These are phyloP conservation scores for Gymnobelideus leadbeateri DNA, from an alignment of 2,113 vertebrate genomes.

Conservation along the genomic window DNA sequence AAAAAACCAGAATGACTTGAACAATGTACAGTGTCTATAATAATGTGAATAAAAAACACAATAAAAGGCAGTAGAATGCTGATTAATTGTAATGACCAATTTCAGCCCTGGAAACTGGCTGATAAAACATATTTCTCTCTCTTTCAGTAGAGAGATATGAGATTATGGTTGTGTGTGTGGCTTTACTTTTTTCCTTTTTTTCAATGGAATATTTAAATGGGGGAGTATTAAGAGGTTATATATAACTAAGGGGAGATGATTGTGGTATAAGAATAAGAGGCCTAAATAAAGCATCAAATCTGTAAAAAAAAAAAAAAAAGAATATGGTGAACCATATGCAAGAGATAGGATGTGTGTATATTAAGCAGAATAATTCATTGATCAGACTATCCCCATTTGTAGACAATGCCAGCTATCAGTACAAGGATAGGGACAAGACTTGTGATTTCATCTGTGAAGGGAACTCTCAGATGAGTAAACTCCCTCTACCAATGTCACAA, in stretches of 20 bases:
- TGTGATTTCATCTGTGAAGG: not conserved
- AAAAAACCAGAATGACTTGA: not conserved
- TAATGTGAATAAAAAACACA: not conserved
- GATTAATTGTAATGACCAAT: not conserved
- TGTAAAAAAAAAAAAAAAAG: not conserved
- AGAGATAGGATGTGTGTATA: not conserved
- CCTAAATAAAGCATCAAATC: not conserved
- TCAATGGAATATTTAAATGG: not conserved
- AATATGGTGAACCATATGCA: constrained; percentile 2
- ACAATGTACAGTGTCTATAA: not conserved
- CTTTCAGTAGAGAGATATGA: not conserved
- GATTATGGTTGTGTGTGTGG: not conserved
- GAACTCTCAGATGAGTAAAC: not conserved
- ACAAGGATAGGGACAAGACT: not conserved
- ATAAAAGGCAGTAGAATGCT: not conserved
- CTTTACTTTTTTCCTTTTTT: not conserved
- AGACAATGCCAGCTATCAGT: not conserved
- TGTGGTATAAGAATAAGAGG: not conserved
- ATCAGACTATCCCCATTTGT: not conserved
- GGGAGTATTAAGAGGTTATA: not conserved
- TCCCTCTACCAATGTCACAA: not conserved
- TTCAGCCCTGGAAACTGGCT: not conserved
- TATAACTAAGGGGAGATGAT: not conserved
- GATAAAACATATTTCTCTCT: not conserved
- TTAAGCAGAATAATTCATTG: constrained; percentile 18